Conservation (phyloP, 2,797 vertebrate species). For the Cossypha dichroa region DNA sequence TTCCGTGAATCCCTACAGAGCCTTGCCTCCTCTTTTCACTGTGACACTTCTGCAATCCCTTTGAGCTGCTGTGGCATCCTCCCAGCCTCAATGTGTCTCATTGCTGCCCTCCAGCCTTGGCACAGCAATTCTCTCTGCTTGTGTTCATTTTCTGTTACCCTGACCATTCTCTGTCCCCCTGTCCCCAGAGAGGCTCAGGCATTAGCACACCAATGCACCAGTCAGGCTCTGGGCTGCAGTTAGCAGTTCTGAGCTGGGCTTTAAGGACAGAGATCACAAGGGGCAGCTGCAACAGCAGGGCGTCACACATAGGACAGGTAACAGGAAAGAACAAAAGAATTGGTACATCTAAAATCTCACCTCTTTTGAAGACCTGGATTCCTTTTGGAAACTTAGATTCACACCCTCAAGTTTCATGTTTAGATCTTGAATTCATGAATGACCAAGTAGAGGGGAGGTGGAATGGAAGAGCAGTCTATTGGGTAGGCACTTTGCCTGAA, state of each 20-base stretch:
- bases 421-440: neutral
- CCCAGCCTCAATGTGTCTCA: neutral
- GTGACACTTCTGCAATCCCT: neutral
- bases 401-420: neutral
- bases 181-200: neutral
- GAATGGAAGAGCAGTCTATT: neutral
- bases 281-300: neutral
- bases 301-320: fast-evolving
- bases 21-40: neutral
- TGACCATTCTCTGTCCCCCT: neutral
- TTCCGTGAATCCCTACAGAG: neutral
- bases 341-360: neutral
- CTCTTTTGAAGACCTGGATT: neutral
- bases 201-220: neutral
- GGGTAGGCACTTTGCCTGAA: neutral
- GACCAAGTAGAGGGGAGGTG: neutral
- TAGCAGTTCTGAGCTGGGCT: neutral
- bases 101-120: neutral
- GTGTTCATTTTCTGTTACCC: neutral
- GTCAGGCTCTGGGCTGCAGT: neutral
- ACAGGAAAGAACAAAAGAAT: neutral
- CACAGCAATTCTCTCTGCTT: neutral
- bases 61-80: neutral
- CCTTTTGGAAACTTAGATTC: neutral
- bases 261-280: neutral